Evolutionary conservation across 2,113 vertebrate genomes (phyloP).

Genomic region (Paramormyrops kingsleyae): DNA sequence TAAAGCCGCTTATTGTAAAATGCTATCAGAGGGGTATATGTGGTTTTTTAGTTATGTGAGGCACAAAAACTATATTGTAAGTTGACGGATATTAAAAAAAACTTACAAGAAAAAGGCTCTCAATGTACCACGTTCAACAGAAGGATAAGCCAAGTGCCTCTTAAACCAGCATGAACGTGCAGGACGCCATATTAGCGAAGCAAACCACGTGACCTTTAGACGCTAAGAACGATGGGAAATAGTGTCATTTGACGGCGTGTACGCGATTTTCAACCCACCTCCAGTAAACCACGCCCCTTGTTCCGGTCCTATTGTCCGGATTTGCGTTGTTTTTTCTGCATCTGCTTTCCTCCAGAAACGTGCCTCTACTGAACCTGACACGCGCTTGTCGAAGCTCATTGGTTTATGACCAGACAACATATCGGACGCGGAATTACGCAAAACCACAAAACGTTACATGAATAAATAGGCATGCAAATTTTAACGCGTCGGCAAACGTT

Average conservation of each 20-base stretch:
- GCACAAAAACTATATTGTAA: not conserved
- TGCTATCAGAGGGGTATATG: not conserved
- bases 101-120: not conserved
- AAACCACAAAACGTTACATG: not conserved
- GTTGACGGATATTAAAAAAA: not conserved
- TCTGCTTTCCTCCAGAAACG: not conserved
- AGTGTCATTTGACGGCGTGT: not conserved
- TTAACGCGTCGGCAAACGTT: not conserved
- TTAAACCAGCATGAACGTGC: not conserved
- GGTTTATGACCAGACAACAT: not conserved
- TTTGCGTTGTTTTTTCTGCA: not conserved
- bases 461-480: not conserved
- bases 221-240: constrained; percentile 10
- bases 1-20: not conserved
- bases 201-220: not conserved
- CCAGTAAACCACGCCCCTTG: not conserved
- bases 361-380: not conserved
- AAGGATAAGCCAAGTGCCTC: not conserved
- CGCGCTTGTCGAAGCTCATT: not conserved
- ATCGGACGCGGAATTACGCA: not conserved
- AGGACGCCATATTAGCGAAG: constrained; percentile 10
- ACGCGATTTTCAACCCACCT: not conserved
- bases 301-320: not conserved
- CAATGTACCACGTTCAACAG: not conserved
- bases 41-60: not conserved